Evolutionary conservation across 2,888 invertebrate species (phyloP).

Genomic region (Venusia cambrica): DNA sequence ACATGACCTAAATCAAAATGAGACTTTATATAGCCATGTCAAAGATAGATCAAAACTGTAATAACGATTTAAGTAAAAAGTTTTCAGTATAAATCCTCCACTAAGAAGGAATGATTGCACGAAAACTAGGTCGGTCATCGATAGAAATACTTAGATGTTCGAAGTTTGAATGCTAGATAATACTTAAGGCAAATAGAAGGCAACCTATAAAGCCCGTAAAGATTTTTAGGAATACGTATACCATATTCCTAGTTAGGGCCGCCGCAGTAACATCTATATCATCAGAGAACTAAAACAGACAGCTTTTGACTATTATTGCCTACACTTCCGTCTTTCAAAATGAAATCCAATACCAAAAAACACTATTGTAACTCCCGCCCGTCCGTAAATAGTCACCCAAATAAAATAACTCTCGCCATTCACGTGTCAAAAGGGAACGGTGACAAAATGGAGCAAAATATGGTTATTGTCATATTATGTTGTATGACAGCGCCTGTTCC

Average conservation of each 20-base stretch:
- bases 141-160: slow-evolving; percentile 11
- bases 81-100: slow-evolving; percentile 9
- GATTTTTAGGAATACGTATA: too few species aligned
- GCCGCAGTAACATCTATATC: too few species aligned
- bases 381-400: slow-evolving; percentile 41
- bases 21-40: too few species aligned
- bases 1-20: slow-evolving; percentile 6
- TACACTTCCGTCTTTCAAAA: too few species aligned
- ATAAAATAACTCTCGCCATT: slow-evolving; percentile 49
- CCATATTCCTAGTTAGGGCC: too few species aligned
- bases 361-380: slow-evolving; percentile 21
- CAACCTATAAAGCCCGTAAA: too few species aligned
- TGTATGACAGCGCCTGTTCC: slow-evolving; percentile 50
- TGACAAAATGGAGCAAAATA: slow-evolving; percentile 48
- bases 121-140: slow-evolving; percentile 14
- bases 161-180: too few species aligned
- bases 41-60: too few species aligned
- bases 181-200: too few species aligned
- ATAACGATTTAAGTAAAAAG: slow-evolving; percentile 11
- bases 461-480: slow-evolving; percentile 64
- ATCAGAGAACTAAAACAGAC: too few species aligned
- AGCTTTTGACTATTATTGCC: too few species aligned
- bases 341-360: slow-evolving; percentile 25
- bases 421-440: slow-evolving; percentile 38
- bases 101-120: slow-evolving; percentile 10